Conservation (phyloP, 92 coral and sea anemone genomes). For the Paragorgia papillata region DNA sequence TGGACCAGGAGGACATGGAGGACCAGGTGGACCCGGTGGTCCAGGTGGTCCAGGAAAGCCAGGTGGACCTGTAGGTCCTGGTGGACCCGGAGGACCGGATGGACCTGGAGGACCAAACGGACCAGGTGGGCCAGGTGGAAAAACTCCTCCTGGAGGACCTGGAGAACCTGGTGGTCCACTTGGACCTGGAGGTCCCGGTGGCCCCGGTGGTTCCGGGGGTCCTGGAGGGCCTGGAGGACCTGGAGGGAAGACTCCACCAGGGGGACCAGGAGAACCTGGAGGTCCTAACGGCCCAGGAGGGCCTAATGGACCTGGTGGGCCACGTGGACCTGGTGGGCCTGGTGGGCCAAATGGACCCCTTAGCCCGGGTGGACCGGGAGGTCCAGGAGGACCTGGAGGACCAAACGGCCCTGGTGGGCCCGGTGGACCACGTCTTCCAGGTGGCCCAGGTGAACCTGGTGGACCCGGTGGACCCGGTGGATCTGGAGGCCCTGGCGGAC, state of each 20-base stretch:
- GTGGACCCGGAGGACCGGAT: conserved; percentile 37
- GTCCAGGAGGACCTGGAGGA: conserved; percentile 73
- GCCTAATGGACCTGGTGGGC: conserved; percentile 81
- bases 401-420: conserved; percentile 68
- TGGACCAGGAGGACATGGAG: neutral
- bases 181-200: conserved; percentile 42
- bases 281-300: conserved; percentile 91
- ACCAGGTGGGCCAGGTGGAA: conserved; percentile 30
- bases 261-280: conserved; percentile 77
- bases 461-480: neutral
- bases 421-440: conserved; percentile 61
- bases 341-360: conserved; percentile 49
- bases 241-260: conserved; percentile 72
- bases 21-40: conserved; percentile 69
- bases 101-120: conserved; percentile 42
- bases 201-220: conserved; percentile 70
- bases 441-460: conserved; percentile 60
- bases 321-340: conserved; percentile 46
- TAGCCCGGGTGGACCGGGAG: conserved; percentile 68
- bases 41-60: conserved; percentile 44
- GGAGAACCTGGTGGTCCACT: conserved; percentile 68
- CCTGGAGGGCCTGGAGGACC: conserved; percentile 75
- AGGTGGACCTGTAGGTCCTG: conserved; percentile 82
- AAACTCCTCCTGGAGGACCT: conserved; percentile 26
- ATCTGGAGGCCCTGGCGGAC: conserved; percentile 22